Percentiles rank a stretch among this genome's conserved stretches.
These are phyloP conservation scores for Malurus melanocephalus DNA, from an alignment of 2,113 vertebrate species.

Conservation along the genomic window DNA sequence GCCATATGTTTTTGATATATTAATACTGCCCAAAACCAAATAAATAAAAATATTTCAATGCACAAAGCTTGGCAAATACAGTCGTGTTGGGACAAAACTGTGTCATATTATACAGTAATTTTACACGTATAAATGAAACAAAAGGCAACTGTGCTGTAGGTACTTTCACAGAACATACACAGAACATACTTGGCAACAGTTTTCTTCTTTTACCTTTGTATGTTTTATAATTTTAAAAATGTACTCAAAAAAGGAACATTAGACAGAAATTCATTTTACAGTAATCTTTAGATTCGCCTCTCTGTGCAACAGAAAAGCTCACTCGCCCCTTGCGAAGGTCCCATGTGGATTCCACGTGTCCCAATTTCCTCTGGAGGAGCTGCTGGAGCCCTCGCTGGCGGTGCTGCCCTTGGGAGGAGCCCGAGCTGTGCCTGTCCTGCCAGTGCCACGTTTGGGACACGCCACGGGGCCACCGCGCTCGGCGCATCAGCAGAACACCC, in stretches of 20 bases:
- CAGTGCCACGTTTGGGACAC: neutral
- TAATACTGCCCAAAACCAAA: constrained; percentile 80
- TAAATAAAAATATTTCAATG: constrained; percentile 80
- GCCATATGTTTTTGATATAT: constrained; percentile 74
- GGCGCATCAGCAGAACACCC: neutral
- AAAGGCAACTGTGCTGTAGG: constrained; percentile 70
- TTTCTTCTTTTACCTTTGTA: constrained; percentile 32
- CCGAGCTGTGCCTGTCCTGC: neutral
- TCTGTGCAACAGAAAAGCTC: constrained; percentile 20
- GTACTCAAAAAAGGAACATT: constrained; percentile 30
- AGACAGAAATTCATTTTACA: constrained; percentile 31
- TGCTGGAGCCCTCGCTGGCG: neutral
- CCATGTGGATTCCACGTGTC: neutral
- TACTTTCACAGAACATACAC: constrained; percentile 64
- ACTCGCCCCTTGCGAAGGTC: constrained; percentile 3
- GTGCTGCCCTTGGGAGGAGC: neutral
- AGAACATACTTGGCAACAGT: constrained; percentile 36
- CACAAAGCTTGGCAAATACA: constrained; percentile 74
- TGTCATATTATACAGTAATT: constrained; percentile 69
- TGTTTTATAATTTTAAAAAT: constrained; percentile 20
- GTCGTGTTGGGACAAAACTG: constrained; percentile 55
- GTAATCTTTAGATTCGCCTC: neutral
- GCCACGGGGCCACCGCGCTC: neutral
- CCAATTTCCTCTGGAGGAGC: neutral
- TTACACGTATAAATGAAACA: constrained; percentile 72